Evolutionary conservation across 2,113 vertebrate genomes (phyloP), one percentile per base, ranked within the genome.

Genomic region (Elephas maximus): DNA sequence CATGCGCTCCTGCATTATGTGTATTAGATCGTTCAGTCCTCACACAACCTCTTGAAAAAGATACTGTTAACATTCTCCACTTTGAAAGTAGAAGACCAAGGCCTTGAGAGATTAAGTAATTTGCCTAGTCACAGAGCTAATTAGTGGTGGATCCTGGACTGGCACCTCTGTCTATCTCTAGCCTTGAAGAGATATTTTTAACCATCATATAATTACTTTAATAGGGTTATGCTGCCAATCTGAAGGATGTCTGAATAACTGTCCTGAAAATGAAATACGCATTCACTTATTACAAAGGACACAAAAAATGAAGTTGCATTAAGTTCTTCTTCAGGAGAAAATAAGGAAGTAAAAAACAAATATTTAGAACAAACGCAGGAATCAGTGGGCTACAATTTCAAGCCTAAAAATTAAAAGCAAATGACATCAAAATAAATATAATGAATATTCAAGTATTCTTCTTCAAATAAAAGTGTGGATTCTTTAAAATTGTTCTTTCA

Each of bases 151-250:
- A 57, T 90, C 95, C 11, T 90, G 33, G n/a, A 48, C 48, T 41
- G 20, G 6, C 5, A 71, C 20, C 3, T 86, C 51, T 81, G 33
- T 69, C 41, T 67, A 60, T 30, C 73, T 93, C 20, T 74, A 18
- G 37, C 26, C 69, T 53, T 76, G 41, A 87, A 71, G n/a, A 83
- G 77, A 95, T 77, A 90, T 76, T 65, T 73, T 76, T 88, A 88
- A 71, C n/a, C 7, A 94, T 89, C 71, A 85, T 60, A 91, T 74
- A 87, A n/a, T 80, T 95, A 81, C 8, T 82, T 96, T 73, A 83
- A 80, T 60, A 93, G 37, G 24, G 12, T 53, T 88, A 94, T 85
- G 28, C 3, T 81, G 15, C 82, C 44, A 90, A 57, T 78, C 73
- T 85, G 63, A 96, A 93, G 77, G 60, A 51, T 28, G 2, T 78